phyloP scores from a whole-genome alignment of 1,140 invertebrate species.

The Hyphantria cunea region DNA sequence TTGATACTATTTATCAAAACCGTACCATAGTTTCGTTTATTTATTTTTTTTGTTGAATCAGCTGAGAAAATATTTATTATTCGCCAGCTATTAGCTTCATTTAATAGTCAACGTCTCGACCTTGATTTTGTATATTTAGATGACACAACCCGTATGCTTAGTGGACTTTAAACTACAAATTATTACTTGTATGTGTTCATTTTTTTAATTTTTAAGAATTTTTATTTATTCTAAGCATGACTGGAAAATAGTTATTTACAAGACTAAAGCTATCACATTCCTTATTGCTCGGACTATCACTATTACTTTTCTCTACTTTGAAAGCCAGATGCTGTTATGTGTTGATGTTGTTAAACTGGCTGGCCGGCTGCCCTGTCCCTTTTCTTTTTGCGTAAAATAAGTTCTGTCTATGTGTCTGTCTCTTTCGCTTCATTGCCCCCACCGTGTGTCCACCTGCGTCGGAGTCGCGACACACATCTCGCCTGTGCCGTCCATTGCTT shows the following conservation, averaged over 20 bases:
- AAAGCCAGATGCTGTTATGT: conserved; percentile 59
- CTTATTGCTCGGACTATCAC: conserved; percentile 45
- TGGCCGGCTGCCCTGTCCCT: conserved; percentile 53
- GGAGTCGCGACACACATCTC: conserved; percentile 68
- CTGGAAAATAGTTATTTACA: neutral
- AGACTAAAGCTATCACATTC: conserved; percentile 42
- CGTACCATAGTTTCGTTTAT: conserved; percentile 8
- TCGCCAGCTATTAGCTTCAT: conserved; percentile 30
- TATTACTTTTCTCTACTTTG: conserved; percentile 58
- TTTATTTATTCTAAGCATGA: no score
- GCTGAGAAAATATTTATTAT: conserved; percentile 38
- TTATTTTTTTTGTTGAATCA: conserved; percentile 23
- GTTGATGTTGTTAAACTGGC: conserved; percentile 53
- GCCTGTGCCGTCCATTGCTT: conserved; percentile 66
- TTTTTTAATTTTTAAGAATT: neutral
- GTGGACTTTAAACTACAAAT: neutral
- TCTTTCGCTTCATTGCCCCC: conserved; percentile 54
- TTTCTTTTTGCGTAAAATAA: conserved; percentile 52
- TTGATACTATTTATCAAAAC: conserved; percentile 20
- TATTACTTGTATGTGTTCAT: neutral
- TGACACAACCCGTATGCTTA: conserved; percentile 19
- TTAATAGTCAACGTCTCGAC: conserved; percentile 29
- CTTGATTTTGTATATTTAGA: conserved; percentile 27
- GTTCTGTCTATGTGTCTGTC: conserved; percentile 48
- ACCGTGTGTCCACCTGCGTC: conserved; percentile 61